Evolutionary conservation across 2,888 invertebrate species (phyloP).

Genomic region (Synergus laeviventris): DNA sequence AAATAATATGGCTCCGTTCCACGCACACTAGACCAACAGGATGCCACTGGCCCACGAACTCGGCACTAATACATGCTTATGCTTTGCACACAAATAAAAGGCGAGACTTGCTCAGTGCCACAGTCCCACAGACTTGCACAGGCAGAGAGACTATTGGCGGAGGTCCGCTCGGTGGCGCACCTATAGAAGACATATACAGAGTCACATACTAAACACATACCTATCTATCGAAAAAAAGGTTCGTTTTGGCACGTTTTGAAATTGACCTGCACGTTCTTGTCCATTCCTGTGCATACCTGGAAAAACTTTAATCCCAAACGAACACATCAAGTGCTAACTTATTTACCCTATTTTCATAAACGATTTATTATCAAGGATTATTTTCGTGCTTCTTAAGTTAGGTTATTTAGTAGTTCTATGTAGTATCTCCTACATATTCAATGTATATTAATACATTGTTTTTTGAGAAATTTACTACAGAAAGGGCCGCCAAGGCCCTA

Average conservation of each 20-base stretch:
- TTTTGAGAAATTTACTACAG: neutral
- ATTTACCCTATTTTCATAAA: neutral
- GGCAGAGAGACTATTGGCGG: neutral
- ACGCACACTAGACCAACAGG: constrained; percentile 54
- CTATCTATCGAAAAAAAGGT: constrained; percentile 25
- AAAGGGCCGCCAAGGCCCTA: too few relatives aligned
- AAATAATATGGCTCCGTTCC: constrained; percentile 69
- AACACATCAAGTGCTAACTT: neutral
- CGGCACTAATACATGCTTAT: constrained; percentile 39
- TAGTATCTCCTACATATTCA: neutral
- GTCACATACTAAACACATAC: neutral
- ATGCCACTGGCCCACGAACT: constrained; percentile 47
- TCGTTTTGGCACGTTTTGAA: constrained; percentile 23
- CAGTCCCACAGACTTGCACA: too few relatives aligned
- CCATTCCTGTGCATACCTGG: constrained; percentile 2
- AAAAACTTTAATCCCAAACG: neutral
- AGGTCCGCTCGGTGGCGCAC: constrained; percentile 10
- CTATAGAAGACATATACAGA: neutral
- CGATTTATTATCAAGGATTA: neutral
- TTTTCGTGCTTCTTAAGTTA: neutral
- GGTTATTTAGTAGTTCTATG: neutral
- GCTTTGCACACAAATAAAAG: constrained; percentile 41
- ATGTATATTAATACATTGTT: neutral
- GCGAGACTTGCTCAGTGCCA: constrained; percentile 24
- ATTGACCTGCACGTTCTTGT: constrained; percentile 1